Evolutionary conservation across 2,888 invertebrate species (phyloP), one percentile per base, ranked within the genome.

Genomic region (Tolmerus cingulatus): DNA sequence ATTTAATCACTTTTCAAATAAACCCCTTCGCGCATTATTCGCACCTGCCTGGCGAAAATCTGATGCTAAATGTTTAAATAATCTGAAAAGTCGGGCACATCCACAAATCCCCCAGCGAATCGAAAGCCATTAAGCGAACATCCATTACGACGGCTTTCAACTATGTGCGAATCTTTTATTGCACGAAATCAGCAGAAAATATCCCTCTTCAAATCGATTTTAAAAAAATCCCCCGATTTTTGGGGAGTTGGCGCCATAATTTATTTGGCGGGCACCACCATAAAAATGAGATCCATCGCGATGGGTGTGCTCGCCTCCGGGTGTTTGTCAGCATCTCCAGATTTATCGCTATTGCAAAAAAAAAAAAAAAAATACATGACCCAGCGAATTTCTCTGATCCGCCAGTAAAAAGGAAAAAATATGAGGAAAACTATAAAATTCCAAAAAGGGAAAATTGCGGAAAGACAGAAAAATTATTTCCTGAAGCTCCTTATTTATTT

Each of bases 271-370:
- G 37, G 19, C 37, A 37, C 78, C 78, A 43, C 78, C 37, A 78
- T 40, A 78, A 34, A 78, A 78, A 43, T 78, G 78, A n/a, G 78
- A 78, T 78, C 43, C 78, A 43, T 78, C 19, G 78, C 37, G 78
- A 9, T 78, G 78, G 78, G 78, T 78, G 46, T 78, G 78, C 23
- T 78, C 43, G 78, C 78, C 78, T 78, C 43, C 78, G 37, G 78
- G 78, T 78, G 78, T 78, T 78, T 78, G 78, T 78, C 78, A 78
- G 78, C 78, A 78, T 78, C 40, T 78, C 78, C 43, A 78, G 78
- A 78, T 78, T 78, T 78, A 78, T 78, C 37, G 37, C 23, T 23
- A 23, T 5, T 2, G 46, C n/a, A 43, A 43, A 46, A 40, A 78
- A 19, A 78, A 37, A 37, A 37, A 4, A 40, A 40, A 40, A 40